These are phyloP conservation scores for Trichomalopsis sarcophagae DNA, from an alignment of 1,140 invertebrate species.

Conservation along the genomic window DNA sequence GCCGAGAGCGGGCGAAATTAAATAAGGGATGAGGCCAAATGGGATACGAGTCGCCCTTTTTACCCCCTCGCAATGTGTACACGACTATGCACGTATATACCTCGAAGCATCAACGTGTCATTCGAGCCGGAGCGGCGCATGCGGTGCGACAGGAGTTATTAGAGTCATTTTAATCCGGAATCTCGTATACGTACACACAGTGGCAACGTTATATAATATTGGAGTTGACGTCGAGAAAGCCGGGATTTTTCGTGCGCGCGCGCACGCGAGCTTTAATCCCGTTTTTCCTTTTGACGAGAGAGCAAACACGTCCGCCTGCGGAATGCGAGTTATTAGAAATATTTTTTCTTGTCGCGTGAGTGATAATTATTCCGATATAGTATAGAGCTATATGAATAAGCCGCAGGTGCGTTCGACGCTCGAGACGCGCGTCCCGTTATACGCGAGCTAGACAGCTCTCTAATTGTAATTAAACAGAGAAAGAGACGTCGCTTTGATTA, in stretches of 20 bases:
- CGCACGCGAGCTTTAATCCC: background rate
- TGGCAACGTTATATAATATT: background rate
- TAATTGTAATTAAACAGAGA: conserved; percentile 1
- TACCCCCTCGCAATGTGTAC: background rate
- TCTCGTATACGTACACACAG: background rate
- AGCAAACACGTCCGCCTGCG: background rate
- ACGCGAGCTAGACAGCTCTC: background rate
- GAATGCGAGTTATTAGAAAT: too few relatives aligned
- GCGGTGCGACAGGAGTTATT: background rate
- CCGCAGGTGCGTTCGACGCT: background rate
- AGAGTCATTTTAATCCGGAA: conserved; percentile 21
- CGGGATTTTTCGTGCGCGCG: background rate
- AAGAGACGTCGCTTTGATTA: background rate
- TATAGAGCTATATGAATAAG: background rate
- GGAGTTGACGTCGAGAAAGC: background rate
- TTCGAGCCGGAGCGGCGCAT: background rate
- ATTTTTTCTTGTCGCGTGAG: too few relatives aligned
- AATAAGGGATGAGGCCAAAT: conserved; percentile 37
- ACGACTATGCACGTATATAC: background rate
- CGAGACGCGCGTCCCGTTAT: background rate
- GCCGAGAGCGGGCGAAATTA: conserved; percentile 10
- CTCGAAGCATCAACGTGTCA: background rate
- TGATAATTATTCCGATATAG: background rate
- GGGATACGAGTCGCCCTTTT: background rate
- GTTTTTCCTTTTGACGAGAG: background rate